A percentile compares a stretch with the other conserved stretches of the same genome.
Conservation (phyloP, 1,140 invertebrate genomes). For the Sipha flava region DNA sequence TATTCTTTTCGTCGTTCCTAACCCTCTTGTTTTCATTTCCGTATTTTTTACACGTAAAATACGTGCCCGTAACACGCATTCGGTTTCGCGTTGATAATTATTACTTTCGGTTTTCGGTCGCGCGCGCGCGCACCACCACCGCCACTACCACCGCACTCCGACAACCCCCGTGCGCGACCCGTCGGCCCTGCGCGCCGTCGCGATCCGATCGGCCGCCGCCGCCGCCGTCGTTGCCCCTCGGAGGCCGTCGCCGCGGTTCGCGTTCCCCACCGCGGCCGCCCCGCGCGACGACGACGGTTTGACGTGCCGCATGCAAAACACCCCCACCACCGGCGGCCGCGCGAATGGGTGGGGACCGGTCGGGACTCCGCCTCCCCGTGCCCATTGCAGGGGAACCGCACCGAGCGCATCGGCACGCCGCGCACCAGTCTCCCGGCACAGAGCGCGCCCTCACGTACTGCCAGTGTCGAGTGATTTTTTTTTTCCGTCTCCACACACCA, state of each 20-base stretch:
- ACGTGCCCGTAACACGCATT: too few species aligned
- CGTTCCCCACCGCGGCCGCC: background rate
- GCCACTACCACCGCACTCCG: background rate
- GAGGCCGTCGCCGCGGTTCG: background rate
- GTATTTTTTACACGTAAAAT: too few species aligned
- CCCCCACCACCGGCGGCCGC: background rate
- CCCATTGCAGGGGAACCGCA: constrained; percentile 22
- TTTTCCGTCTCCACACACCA: too few species aligned
- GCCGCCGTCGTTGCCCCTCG: background rate
- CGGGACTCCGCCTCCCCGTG: background rate
- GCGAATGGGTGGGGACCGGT: constrained; percentile 30
- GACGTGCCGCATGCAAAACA: constrained; percentile 30
- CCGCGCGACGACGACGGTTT: background rate
- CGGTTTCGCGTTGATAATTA: background rate
- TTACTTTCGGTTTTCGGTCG: constrained; percentile 8
- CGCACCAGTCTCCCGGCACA: constrained; percentile 32
- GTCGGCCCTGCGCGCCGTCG: background rate
- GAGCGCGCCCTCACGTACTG: constrained; percentile 27
- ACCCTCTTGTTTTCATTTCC: background rate
- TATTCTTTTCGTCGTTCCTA: background rate
- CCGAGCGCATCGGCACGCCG: constrained; percentile 26
- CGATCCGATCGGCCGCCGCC: background rate
- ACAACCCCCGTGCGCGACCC: background rate
- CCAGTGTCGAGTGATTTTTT: background rate
- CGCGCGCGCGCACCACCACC: background rate